Evolutionary conservation across 2,113 vertebrate species (phyloP).

Genomic region (Eudyptes chrysolophus): DNA sequence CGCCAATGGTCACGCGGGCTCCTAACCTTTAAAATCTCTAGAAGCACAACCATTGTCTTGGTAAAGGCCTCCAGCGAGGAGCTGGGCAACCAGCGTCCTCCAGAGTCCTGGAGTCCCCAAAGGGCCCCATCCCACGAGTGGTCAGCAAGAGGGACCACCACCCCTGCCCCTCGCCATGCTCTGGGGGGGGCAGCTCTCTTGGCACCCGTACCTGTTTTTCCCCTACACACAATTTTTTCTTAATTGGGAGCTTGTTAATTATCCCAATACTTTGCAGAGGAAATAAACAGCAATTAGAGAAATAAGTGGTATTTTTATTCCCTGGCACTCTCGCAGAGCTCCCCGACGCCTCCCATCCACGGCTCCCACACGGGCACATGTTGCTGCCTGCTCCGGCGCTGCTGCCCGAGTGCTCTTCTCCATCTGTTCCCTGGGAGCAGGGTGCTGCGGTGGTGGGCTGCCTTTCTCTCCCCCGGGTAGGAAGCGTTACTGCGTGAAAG

Average conservation of each 20-base stretch:
- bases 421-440: conserved; percentile 15
- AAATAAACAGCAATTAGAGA: conserved; percentile 74
- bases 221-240: conserved; percentile 6
- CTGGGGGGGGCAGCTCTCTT: not conserved
- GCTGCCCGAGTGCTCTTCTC: not conserved
- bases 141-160: not conserved
- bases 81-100: not conserved
- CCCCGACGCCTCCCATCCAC: not conserved
- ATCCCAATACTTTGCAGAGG: conserved; percentile 57
- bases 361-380: conserved; percentile 37
- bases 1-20: fast-evolving
- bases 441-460: conserved; percentile 4
- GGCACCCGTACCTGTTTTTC: not conserved
- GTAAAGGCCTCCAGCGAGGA: not conserved
- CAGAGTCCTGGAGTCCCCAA: not conserved
- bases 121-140: fast-evolving
- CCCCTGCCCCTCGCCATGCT: not conserved
- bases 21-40: not conserved
- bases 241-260: conserved; percentile 72
- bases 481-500: conserved; percentile 19
- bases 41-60: not conserved
- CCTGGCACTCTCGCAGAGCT: conserved; percentile 29
- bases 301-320: conserved; percentile 57
- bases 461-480: not conserved
- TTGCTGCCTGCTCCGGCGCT: conserved; percentile 14